Evolutionary conservation across 2,797 vertebrate genomes (phyloP), one percentile per base, ranked within the genome.

Genomic region (Aphelocoma californica): DNA sequence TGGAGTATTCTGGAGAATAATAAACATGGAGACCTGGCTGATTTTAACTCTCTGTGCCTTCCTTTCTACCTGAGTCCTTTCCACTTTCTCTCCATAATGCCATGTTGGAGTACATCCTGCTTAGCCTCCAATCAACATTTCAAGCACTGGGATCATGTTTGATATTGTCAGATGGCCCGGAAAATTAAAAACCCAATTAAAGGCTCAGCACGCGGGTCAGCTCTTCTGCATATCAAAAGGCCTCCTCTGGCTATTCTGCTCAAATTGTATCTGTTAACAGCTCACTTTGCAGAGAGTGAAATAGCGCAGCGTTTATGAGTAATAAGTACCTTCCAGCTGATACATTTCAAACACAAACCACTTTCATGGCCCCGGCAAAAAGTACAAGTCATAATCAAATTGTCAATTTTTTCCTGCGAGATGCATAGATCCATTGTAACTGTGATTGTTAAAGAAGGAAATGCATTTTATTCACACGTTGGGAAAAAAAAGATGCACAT

Each of bases 181-280:
- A 99, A 99, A 99, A 99, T 99, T 99, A 99, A 99, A 99, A 99
- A 99, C 98, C 99, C 99, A 99, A 99, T 99, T 99, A 99, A 99
- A 99, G 99, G 98, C 99, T 99, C 98, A 98, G 98, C 98, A 98
- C 98, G 98, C 98, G 98, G 99, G 99, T 99, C 99, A 99, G 98
- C 99, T 99, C 99, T 98, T 99, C 99, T 99, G 99, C 99, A 99
- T 99, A 99, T 99, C 99, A 99, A 99, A 99, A 99, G 99, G 98
- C 98, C 98, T 99, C 99, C 99, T 99, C 99, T 99, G 98, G 98
- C 99, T 99, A 98, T 99, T 98, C 98, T 98, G 98, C 98, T 98
- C 99, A 99, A 99, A 99, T 99, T 99, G 99, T 99, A 99, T 99
- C 98, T 98, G 99, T 99, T 99, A 99, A 99, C 99, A 99, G 99